phyloP scores from a whole-genome alignment of 35 echinoderm and acorn worm genomes.

The Anneissia japonica region DNA sequence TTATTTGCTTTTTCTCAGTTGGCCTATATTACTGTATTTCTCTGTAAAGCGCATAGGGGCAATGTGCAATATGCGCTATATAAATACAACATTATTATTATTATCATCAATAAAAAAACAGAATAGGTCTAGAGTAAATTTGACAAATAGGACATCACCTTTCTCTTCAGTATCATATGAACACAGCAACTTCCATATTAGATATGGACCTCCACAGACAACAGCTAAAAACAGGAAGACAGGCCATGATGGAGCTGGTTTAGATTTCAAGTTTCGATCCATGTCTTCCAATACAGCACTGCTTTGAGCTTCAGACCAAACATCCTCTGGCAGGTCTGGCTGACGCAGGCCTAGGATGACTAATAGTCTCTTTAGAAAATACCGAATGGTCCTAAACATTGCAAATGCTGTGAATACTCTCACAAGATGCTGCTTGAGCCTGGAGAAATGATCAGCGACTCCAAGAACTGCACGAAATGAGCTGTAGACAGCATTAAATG shows the following conservation, averaged over 20 bases:
- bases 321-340: slow-evolving; percentile 60
- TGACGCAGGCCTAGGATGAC: slow-evolving; percentile 53
- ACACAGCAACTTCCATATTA: slow-evolving; percentile 89
- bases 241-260: slow-evolving; percentile 67
- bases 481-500: slow-evolving; percentile 88
- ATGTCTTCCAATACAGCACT: slow-evolving; percentile 5
- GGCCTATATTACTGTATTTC: background rate
- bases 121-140: background rate
- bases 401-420: slow-evolving; percentile 76
- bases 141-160: slow-evolving; percentile 8
- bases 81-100: background rate
- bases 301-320: slow-evolving; percentile 67
- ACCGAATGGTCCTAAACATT: slow-evolving; percentile 66
- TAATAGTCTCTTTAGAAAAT: slow-evolving; percentile 52
- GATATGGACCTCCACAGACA: slow-evolving; percentile 80
- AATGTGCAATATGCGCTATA: too few relatives aligned
- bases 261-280: background rate
- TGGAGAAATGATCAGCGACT: slow-evolving; percentile 89
- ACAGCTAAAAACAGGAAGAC: slow-evolving; percentile 98
- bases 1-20: too few relatives aligned
- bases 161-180: slow-evolving; percentile 40
- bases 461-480: slow-evolving; percentile 87
- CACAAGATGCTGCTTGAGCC: slow-evolving; percentile 80
- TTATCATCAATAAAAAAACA: background rate
- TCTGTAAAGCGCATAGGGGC: background rate